Percentiles rank a stretch among this genome's conserved stretches.
Conservation (phyloP, 92 coral and sea anemone species). For the Porites evermanni region DNA sequence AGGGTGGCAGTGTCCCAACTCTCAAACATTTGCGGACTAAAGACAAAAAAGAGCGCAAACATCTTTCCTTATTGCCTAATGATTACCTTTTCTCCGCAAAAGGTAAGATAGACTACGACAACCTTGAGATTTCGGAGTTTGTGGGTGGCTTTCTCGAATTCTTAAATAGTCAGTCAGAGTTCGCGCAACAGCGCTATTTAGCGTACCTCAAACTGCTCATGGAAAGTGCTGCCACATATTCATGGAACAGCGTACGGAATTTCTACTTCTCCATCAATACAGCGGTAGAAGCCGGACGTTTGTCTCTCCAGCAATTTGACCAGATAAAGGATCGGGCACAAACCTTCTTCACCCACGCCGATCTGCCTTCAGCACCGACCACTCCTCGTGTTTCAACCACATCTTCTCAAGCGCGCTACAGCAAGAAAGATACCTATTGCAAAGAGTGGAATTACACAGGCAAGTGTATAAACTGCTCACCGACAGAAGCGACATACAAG, state of each 20-base stretch:
- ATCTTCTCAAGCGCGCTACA: not conserved
- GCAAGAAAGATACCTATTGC: conserved; percentile 21
- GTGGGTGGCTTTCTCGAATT: conserved; percentile 51
- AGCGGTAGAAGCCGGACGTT: conserved; percentile 52
- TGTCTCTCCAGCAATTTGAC: conserved; percentile 24
- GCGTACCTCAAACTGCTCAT: conserved; percentile 42
- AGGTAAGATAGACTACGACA: conserved; percentile 64
- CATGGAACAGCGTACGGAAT: conserved; percentile 54
- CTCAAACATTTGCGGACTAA: conserved; percentile 28
- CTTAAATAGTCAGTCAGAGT: conserved; percentile 49
- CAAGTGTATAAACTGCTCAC: conserved; percentile 36
- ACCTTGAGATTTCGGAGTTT: conserved; percentile 57
- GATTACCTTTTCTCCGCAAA: conserved; percentile 55
- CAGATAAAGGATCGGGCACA: conserved; percentile 48
- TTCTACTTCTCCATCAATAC: conserved; percentile 37
- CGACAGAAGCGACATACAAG: conserved; percentile 43
- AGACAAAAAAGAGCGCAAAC: conserved; percentile 29
- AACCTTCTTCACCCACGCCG: conserved; percentile 60
- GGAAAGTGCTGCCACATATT: conserved; percentile 54
- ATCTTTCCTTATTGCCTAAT: conserved; percentile 33
- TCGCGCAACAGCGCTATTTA: conserved; percentile 19
- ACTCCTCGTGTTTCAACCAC: not conserved
- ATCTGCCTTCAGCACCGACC: conserved; percentile 24
- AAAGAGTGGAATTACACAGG: conserved; percentile 61
- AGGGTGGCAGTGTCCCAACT: conserved; percentile 16